These are phyloP conservation scores for Heterodera carotae DNA, from an alignment of 1,140 invertebrate species.

Conservation along the genomic window DNA sequence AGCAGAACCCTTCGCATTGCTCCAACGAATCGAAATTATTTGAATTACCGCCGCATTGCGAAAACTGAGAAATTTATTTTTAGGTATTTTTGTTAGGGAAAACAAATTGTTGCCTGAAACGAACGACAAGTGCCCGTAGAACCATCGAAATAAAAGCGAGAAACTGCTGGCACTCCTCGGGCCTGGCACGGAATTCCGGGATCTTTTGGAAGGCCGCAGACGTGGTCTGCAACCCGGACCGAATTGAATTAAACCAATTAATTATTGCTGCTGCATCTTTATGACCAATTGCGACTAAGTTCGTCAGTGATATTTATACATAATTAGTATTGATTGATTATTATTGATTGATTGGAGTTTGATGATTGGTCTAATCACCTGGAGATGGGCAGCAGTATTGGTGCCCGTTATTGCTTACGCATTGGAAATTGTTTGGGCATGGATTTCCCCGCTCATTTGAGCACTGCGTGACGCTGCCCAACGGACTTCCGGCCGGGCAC, in stretches of 20 bases:
- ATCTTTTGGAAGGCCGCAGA: conserved; percentile 47
- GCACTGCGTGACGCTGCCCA: conserved; percentile 62
- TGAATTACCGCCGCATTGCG: conserved; percentile 65
- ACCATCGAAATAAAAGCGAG: conserved; percentile 63
- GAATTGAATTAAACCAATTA: neutral
- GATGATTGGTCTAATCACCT: conserved; percentile 16
- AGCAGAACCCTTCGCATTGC: conserved; percentile 66
- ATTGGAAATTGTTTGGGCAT: conserved; percentile 64
- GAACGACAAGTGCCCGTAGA: conserved; percentile 63
- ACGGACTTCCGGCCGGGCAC: conserved; percentile 58
- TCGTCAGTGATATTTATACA: no score
- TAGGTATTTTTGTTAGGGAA: no score
- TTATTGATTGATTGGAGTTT: neutral
- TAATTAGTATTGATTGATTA: neutral
- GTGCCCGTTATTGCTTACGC: conserved; percentile 58
- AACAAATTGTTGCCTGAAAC: conserved; percentile 50
- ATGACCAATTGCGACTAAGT: no score
- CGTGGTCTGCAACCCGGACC: conserved; percentile 43
- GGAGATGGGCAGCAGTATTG: conserved; percentile 64
- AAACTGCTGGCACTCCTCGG: conserved; percentile 43
- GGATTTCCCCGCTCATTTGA: conserved; percentile 49
- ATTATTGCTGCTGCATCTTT: no score
- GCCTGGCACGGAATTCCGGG: conserved; percentile 40
- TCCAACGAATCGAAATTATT: conserved; percentile 65
- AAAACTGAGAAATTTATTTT: conserved; percentile 4